Evolutionary conservation across 2,113 vertebrate genomes (phyloP).

Genomic region (Climacteris rufus): DNA sequence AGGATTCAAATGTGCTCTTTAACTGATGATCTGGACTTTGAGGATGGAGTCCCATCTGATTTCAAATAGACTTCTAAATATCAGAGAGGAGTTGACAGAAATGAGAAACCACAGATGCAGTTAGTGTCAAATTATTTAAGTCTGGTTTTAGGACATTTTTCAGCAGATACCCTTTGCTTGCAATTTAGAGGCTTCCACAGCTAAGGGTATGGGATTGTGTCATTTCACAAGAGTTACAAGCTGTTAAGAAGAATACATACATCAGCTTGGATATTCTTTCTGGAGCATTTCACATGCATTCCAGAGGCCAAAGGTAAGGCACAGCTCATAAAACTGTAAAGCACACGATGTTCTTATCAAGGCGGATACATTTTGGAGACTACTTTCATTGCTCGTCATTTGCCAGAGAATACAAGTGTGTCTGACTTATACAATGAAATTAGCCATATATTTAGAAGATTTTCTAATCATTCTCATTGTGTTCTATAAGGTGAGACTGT

Average conservation of each 20-base stretch:
- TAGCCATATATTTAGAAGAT: not conserved
- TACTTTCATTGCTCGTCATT: not conserved
- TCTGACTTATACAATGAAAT: not conserved
- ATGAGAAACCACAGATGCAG: constrained; percentile 53
- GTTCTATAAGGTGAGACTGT: not conserved
- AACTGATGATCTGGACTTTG: constrained; percentile 58
- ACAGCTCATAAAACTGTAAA: not conserved
- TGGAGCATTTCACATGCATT: not conserved
- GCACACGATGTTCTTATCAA: constrained; percentile 13
- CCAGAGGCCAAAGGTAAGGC: constrained; percentile 4
- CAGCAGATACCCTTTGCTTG: constrained; percentile 47
- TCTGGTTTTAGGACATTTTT: constrained; percentile 27
- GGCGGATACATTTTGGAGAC: not conserved
- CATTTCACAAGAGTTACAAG: constrained; percentile 45
- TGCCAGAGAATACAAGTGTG: not conserved
- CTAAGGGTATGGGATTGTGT: not conserved
- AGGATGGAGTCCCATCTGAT: constrained; percentile 57
- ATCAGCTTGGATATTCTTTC: not conserved
- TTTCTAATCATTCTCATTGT: not conserved
- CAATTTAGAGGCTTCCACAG: constrained; percentile 48
- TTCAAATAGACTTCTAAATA: constrained; percentile 66
- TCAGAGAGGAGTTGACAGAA: constrained; percentile 60
- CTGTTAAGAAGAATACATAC: constrained; percentile 9
- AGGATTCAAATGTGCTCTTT: constrained; percentile 62
- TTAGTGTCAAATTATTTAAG: constrained; percentile 64